A percentile compares a stretch with the other conserved stretches of the same genome.
phyloP scores from a whole-genome alignment of 2,888 invertebrate species.

The Andrena dorsata region DNA sequence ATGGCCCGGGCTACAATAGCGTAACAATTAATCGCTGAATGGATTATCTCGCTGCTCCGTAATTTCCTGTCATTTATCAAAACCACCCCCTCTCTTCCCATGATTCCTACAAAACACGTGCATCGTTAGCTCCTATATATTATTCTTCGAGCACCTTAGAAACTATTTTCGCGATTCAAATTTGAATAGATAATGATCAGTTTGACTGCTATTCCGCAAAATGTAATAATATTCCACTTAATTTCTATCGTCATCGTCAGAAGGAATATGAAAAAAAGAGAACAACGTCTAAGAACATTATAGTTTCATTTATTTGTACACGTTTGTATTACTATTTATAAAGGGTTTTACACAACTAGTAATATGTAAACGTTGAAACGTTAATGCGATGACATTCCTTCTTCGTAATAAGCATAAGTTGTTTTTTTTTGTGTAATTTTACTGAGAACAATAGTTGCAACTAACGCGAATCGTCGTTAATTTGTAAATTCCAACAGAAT shows the following conservation, averaged over 20 bases:
- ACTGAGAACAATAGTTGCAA: background rate
- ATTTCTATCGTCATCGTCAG: background rate
- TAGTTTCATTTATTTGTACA: constrained; percentile 54
- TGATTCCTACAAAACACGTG: constrained; percentile 33
- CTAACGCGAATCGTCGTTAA: background rate
- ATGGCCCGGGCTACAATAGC: constrained; percentile 71
- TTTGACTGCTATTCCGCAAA: no score
- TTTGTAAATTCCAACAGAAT: background rate
- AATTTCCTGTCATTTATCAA: constrained; percentile 70
- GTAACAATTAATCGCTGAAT: constrained; percentile 77
- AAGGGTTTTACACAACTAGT: constrained; percentile 37
- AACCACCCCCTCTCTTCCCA: constrained; percentile 14
- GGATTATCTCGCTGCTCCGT: constrained; percentile 60
- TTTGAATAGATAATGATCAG: no score
- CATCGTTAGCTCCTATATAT: constrained; percentile 15
- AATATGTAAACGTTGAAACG: constrained; percentile 28
- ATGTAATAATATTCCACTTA: background rate
- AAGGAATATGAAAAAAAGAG: background rate
- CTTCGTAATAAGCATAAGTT: background rate
- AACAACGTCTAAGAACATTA: constrained; percentile 39
- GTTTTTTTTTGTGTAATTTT: background rate
- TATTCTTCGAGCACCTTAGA: background rate
- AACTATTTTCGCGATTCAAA: background rate
- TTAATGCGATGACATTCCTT: background rate
- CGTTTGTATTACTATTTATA: constrained; percentile 36